Evolutionary conservation across 2,797 vertebrate genomes (phyloP).

Genomic region (Sparidentex hasta): DNA sequence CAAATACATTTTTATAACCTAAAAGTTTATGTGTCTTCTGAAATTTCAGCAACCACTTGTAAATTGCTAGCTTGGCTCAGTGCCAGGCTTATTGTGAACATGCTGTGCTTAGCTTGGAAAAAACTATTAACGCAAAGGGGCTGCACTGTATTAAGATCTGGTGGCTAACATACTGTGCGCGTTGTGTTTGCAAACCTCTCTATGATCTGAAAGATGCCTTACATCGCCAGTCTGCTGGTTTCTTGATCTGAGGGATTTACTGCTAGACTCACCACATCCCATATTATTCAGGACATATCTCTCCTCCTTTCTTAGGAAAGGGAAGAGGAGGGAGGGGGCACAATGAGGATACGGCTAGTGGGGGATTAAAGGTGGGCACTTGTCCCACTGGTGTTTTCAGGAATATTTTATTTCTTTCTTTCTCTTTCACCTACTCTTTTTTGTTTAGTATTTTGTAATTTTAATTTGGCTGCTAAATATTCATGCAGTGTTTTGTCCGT

Average conservation of each 20-base stretch:
- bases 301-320: slow-evolving; percentile 58
- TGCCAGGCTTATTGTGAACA: not conserved
- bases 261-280: slow-evolving; percentile 63
- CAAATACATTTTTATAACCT: not conserved
- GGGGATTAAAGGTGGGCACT: slow-evolving; percentile 74
- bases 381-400: slow-evolving; percentile 81
- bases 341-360: slow-evolving; percentile 54
- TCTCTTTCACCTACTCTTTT: slow-evolving; percentile 75
- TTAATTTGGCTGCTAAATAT: slow-evolving; percentile 86
- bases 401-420: slow-evolving; percentile 75
- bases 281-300: slow-evolving; percentile 71
- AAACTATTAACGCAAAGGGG: not conserved
- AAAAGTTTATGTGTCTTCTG: not conserved
- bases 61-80: not conserved
- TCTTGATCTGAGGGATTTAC: slow-evolving; percentile 72
- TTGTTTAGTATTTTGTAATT: slow-evolving; percentile 84
- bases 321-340: slow-evolving; percentile 40
- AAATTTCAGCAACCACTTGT: slow-evolving; percentile 8
- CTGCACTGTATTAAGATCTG: slow-evolving; percentile 14
- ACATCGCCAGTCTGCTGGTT: slow-evolving; percentile 49
- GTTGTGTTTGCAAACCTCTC: slow-evolving; percentile 36
- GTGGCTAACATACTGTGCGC: slow-evolving; percentile 26
- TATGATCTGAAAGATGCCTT: slow-evolving; percentile 62
- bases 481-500: slow-evolving; percentile 84
- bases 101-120: slow-evolving; percentile 31